Base-by-base conservation (phyloP, 2,888 invertebrate genomes). In the Tortrix viridana region DNA sequence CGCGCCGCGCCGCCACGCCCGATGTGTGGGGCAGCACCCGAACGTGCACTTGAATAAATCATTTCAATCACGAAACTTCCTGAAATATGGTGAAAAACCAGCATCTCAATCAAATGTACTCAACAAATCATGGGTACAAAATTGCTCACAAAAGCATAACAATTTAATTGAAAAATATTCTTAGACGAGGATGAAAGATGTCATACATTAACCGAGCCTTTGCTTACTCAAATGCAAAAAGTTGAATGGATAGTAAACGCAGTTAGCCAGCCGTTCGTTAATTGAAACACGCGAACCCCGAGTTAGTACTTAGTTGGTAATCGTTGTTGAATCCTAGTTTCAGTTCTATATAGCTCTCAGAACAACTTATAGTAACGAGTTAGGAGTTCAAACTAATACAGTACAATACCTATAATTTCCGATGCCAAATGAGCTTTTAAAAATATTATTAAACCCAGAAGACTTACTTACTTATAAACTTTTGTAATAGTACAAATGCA, bases 241-340 rank as follows among this genome's bases (percentile, higher is more conserved):
- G 75, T 79, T 76, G 65, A 73, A 74, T 74, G 71, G 74, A 69
- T 52, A 26, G 71, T 71, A 76, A 76, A 79, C 74, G 79, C 66
- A 69, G 75, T 78, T 78, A 69, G 66, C 69, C 66, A 61, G 68
- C 67, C 79, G 62, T 68, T 68, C 61, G 63, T 66, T 64, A 82
- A 81, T 80, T 81, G 80, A 77, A 79, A 80, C 80, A 75, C 71
- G 79, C 76, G 71, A 76, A 71, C 65, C 66, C 71, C 74, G 75
- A 76, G 77, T 82, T 76, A 75, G 72, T 72, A 67, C 67, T 65
- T 67, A 71, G 65, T 69, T 65, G 66, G 70, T 72, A 71, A 69
- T 71, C 23, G 56, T 22, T 62, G 46, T 62, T 61, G 56, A 37
- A 56, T 61, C 22, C 56, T 56, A 56, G 50, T 56, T 62, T 20